Percentiles rank a stretch among this genome's conserved stretches.
phyloP scores from a whole-genome alignment of 1,140 invertebrate genomes.

The Sycophaga agraensis region DNA sequence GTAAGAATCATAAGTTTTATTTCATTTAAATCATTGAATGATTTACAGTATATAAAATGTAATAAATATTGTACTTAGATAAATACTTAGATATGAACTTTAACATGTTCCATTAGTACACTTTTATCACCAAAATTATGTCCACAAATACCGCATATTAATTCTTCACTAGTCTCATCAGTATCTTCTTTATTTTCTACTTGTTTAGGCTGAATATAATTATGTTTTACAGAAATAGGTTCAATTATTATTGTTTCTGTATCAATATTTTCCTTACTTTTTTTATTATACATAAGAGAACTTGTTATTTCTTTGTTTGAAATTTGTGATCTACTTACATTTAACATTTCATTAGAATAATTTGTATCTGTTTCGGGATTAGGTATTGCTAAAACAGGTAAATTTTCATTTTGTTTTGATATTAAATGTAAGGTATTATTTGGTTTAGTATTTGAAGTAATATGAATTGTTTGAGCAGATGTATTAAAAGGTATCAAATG shows the following conservation, averaged over 20 bases:
- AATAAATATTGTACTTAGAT: neutral
- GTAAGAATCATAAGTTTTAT: neutral
- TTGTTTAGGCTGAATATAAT: neutral
- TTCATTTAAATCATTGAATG: neutral
- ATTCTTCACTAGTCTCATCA: slow-evolving; percentile 39
- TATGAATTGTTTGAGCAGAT: slow-evolving; percentile 13
- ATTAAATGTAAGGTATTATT: slow-evolving; percentile 45
- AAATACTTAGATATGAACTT: slow-evolving; percentile 50
- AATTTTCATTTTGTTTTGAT: slow-evolving; percentile 46
- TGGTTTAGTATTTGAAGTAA: slow-evolving; percentile 33
- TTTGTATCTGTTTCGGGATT: slow-evolving; percentile 44
- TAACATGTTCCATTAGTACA: slow-evolving; percentile 53
- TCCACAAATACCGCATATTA: slow-evolving; percentile 51
- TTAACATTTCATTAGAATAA: slow-evolving; percentile 46
- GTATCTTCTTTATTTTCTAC: slow-evolving; percentile 30
- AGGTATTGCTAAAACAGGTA: slow-evolving; percentile 45
- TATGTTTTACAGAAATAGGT: neutral
- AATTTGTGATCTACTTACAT: slow-evolving; percentile 30
- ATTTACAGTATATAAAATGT: neutral
- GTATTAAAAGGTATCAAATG: slow-evolving; percentile 25
- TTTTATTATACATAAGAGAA: neutral
- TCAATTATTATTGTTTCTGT: slow-evolving; percentile 4
- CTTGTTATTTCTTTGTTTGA: neutral
- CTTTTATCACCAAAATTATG: slow-evolving; percentile 49
- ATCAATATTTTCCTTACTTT: neutral